Base-by-base conservation (phyloP, 2,113 vertebrate genomes). In the Ctenodactylus gundi region DNA sequence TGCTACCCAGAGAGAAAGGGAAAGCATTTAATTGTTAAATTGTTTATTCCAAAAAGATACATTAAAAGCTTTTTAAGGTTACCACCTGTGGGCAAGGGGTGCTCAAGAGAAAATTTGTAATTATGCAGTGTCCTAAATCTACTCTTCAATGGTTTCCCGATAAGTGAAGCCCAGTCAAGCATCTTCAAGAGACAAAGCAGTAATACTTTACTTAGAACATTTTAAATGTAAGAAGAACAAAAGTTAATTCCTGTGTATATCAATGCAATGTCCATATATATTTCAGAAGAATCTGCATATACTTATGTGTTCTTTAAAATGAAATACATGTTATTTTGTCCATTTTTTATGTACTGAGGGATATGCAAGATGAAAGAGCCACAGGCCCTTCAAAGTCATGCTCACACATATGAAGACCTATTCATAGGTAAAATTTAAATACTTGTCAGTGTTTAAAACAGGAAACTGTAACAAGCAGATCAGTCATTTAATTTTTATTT, bases 11-110 rank as follows among this genome's bases (percentile, higher is more conserved):
- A 95, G 92, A 85, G n/a, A 82, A 92, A 77, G 90, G 39, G 67
- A 88, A 84, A 76, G 0, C 36, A 75, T 85, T 95, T 94, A 87
- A 77, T 95, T 94, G 39, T 96, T 93, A 88, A 90, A 58, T 84
- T 94, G 89, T 95, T 95, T 94, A 90, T 97, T 95, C 44, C 44
- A 88, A 94, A 96, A 93, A 62, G 67, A 60, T 39, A 90, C 41
- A 85, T 94, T 84, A 78, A 7, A 94, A 76, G 62, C 77, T 84
- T 96, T 95, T 90, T 95, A 88, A 89, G 72, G 39, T 95, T 95
- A 94, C 73, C 87, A 88, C 81, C 75, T 97, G 77, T 88, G 55
- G 49, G 14, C 17, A 29, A 93, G 15, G 72, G 77, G 85, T 15
- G 4, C 60, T 82, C 85, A 67, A 81, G 85, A 95, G 89, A 88